A percentile compares a stretch with the other conserved stretches of the same genome.
These are phyloP conservation scores for Penelope pileata DNA, from an alignment of 2,113 vertebrate species.

Conservation along the genomic window DNA sequence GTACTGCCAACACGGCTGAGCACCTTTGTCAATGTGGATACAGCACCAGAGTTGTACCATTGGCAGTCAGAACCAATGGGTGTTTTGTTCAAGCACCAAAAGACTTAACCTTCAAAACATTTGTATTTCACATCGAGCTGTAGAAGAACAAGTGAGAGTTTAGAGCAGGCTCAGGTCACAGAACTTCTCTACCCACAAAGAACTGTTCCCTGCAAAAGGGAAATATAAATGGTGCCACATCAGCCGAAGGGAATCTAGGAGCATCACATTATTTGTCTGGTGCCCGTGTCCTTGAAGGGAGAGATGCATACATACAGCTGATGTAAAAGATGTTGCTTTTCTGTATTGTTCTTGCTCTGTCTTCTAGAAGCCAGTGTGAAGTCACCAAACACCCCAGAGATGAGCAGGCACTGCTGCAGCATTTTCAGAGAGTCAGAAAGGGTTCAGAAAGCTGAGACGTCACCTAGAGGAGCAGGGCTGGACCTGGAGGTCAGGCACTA, in stretches of 20 bases:
- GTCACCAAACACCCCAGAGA: accelerated
- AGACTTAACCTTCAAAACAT: background rate
- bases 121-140: background rate
- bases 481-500: background rate
- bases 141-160: background rate
- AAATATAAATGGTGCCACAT: accelerated
- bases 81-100: background rate
- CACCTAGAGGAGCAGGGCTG: background rate
- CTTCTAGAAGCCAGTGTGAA: accelerated
- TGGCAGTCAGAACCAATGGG: accelerated
- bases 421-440: background rate
- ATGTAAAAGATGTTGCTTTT: background rate
- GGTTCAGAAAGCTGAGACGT: background rate
- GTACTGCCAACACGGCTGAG: background rate
- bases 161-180: accelerated
- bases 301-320: background rate
- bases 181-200: background rate
- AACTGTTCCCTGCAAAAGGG: background rate
- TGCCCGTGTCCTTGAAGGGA: accelerated
- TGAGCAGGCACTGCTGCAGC: background rate
- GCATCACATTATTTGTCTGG: accelerated
- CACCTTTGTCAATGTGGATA: accelerated
- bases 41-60: accelerated
- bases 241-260: background rate
- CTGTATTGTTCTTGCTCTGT: background rate